phyloP scores from a whole-genome alignment of 2,888 invertebrate species.

The Proisotoma minuta region DNA sequence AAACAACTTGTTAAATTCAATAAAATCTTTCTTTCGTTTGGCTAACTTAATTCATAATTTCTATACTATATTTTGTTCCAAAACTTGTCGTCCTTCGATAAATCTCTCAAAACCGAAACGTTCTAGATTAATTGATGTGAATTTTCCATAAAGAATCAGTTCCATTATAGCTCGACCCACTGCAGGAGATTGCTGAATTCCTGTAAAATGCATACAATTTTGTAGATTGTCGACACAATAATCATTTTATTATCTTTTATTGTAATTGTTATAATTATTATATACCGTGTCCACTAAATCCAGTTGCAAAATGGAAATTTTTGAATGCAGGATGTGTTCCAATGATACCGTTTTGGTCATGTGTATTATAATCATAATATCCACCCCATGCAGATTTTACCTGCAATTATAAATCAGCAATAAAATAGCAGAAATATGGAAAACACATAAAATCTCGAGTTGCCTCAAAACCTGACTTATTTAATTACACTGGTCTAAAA shows the following conservation, averaged over 20 bases:
- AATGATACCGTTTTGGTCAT: conserved; percentile 85
- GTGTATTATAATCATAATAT: conserved; percentile 82
- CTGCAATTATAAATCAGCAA: too few species aligned
- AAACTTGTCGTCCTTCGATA: conserved; percentile 59
- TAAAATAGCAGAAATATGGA: neutral
- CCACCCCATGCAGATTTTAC: conserved; percentile 75
- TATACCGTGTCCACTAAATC: conserved; percentile 84
- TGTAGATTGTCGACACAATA: too few species aligned
- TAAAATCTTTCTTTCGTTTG: neutral
- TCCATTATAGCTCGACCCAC: conserved; percentile 85
- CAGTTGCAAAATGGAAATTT: conserved; percentile 81
- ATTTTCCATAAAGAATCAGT: conserved; percentile 71
- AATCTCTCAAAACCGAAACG: conserved; percentile 75
- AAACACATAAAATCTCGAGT: neutral
- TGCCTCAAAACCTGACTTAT: too few species aligned
- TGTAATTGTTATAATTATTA: neutral
- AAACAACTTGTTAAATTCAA: neutral
- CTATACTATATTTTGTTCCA: conserved; percentile 58
- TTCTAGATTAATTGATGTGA: conserved; percentile 69
- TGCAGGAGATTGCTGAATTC: conserved; percentile 86
- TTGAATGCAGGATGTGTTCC: conserved; percentile 78
- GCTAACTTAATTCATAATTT: neutral
- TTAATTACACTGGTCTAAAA: too few species aligned
- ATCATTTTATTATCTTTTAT: neutral
- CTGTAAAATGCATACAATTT: conserved; percentile 52